Base-by-base conservation (phyloP, 2,113 vertebrate species). In the Tragelaphus strepsiceros region DNA sequence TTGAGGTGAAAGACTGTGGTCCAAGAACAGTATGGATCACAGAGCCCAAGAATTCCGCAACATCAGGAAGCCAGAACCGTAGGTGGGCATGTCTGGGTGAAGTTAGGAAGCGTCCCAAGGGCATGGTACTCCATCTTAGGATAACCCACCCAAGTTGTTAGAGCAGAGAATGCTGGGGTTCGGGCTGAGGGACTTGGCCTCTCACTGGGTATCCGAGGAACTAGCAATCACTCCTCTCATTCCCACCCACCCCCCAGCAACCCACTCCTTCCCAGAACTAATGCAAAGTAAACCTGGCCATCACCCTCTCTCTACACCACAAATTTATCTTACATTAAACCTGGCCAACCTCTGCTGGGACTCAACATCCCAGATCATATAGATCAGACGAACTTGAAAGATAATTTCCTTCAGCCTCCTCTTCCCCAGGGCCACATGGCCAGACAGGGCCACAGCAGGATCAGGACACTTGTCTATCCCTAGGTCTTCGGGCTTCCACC, bases 101-200 rank as follows among this genome's bases (percentile, higher is more conserved):
- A 81, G 78, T 21, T 4, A 81, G 78, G 49, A 81, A 53, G 78
- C 0, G 0, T 12, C 32, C 39, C 21, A 1, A 22, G 24, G 53
- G n/a, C 0, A 0, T 14, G 49, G 80, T 1, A 2, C 24, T 9
- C n/a, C 62, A 4, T 10, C 22, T 32, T 7, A 24, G 22, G 2
- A 3, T 3, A 10, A 64, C 80, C 62, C 61, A 3, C 10, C 3
- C 19, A 28, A 64, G 24, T 7, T 15, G 3, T 6, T 15, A 56
- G n/a, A 96, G 82, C 90, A 5, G 2, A 35, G 54, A n/a, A 10
- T 2, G 17, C 46, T 9, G 9, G 2, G 78, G 32, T 54, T 83
- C 6, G 0, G 62, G n/a, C 43, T 21, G 22, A 30, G 32, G 43
- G 61, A 67, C 9, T 39, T 12, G n/a, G 77, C 90, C 53, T 71